Base-by-base conservation (phyloP, 2,888 invertebrate species). In the Sylvicola cinctus region DNA sequence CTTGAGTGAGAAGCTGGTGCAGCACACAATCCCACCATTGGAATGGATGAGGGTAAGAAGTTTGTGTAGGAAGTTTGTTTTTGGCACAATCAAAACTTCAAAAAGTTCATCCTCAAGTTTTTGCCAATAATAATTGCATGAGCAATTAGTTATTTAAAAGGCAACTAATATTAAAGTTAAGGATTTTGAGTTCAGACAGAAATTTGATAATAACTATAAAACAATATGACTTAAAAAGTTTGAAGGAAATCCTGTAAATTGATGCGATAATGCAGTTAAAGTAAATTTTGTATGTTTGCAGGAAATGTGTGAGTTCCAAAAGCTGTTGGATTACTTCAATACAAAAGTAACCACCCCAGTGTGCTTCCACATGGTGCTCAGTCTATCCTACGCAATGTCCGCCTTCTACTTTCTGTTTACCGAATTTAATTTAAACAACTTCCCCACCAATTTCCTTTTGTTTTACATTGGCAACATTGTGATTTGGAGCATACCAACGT, bases 231-330 rank as follows among this genome's bases (percentile, higher is more conserved):
- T n/a, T n/a, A n/a, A n/a, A n/a, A n/a, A n/a, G n/a, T n/a, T n/a
- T n/a, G n/a, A n/a, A n/a, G n/a, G n/a, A n/a, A n/a, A n/a, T n/a
- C n/a, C n/a, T n/a, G n/a, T n/a, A n/a, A n/a, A n/a, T n/a, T n/a
- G n/a, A n/a, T n/a, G n/a, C n/a, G n/a, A n/a, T n/a, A n/a, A n/a
- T n/a, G n/a, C n/a, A n/a, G n/a, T 20, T 20, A 20, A 20, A 28
- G n/a, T 13, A 28, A 28, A 16, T 35, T 40, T 25, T 36, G 42
- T 37, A 36, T 35, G 36, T 37, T 55, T 57, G 28, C 48, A 79
- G 78, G 80, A 81, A 61, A 70, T 83, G 39, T 66, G 74, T 2
- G 83, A 83, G 49, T 79, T 83, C 44, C 71, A 71, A 39, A 81
- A 81, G 47, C 58, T 83, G 36, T 53, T 84, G 15, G 70, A 70